Conservation (phyloP, 2,888 invertebrate genomes). For the Girardia tigrina region DNA sequence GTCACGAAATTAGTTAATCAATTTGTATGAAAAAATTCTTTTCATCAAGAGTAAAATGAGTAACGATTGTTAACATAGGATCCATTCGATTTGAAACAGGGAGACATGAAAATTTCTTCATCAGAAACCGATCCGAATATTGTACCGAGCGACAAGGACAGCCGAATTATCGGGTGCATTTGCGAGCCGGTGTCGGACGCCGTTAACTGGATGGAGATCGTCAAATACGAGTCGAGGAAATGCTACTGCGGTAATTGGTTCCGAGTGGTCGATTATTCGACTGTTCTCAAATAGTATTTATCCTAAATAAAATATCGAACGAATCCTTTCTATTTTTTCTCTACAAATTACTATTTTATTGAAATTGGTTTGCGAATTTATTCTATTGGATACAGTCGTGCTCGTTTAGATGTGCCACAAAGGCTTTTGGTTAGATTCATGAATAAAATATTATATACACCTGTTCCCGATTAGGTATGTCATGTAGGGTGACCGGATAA, state of each 20-base stretch:
- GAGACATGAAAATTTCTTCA: not conserved
- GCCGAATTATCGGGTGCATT: constrained; percentile 24
- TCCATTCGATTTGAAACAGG: not conserved
- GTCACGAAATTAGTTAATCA: not conserved
- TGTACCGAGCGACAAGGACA: constrained; percentile 21
- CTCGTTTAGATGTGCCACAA: too few species aligned
- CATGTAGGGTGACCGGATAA: too few species aligned
- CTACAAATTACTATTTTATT: too few species aligned
- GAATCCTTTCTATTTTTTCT: too few species aligned
- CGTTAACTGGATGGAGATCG: constrained; percentile 31
- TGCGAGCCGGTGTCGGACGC: constrained; percentile 26
- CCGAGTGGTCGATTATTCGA: constrained; percentile 25
- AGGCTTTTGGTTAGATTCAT: too few species aligned
- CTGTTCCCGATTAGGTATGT: too few species aligned
- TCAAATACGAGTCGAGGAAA: constrained; percentile 21
- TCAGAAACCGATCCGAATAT: not conserved
- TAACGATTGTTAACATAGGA: not conserved
- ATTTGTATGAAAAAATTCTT: not conserved
- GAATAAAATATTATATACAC: too few species aligned
- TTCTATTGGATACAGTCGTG: too few species aligned
- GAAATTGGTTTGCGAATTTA: too few species aligned
- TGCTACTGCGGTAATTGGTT: constrained; percentile 34
- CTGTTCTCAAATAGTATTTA: too few species aligned
- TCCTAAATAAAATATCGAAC: too few species aligned
- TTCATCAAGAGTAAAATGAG: not conserved